Evolutionary conservation across 2,888 invertebrate genomes (phyloP).

Genomic region (Spodoptera picta): DNA sequence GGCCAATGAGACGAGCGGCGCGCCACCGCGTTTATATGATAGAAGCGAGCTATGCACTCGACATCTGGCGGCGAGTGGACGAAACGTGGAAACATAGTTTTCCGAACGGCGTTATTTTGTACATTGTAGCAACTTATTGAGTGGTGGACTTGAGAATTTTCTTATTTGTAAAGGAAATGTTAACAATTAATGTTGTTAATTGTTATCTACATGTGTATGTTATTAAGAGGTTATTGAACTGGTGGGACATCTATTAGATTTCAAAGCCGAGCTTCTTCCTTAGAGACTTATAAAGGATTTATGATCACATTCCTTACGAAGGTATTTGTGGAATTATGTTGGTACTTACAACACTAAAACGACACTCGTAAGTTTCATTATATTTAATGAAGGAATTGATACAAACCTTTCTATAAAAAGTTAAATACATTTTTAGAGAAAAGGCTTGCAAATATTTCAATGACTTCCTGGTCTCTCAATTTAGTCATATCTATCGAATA

Average conservation of each 20-base stretch:
- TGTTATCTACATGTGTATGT: neutral
- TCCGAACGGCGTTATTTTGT: conserved; percentile 29
- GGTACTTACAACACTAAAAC: no score
- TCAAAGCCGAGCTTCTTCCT: neutral
- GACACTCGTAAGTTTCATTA: no score
- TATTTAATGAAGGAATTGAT: no score
- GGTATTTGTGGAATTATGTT: no score
- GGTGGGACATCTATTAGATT: conserved; percentile 8
- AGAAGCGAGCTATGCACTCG: conserved; percentile 68
- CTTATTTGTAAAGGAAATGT: neutral
- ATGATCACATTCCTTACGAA: conserved; percentile 1
- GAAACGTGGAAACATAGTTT: conserved; percentile 65
- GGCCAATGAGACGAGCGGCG: conserved; percentile 79
- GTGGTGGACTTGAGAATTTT: conserved; percentile 11
- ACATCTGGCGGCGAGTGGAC: conserved; percentile 81
- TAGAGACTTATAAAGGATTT: conserved; percentile 12
- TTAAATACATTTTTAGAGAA: no score
- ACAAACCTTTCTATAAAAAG: no score
- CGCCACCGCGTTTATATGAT: conserved; percentile 78
- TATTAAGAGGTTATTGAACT: conserved; percentile 35
- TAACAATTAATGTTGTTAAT: neutral
- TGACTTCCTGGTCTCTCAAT: no score
- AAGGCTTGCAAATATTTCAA: no score
- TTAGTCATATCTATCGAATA: no score
- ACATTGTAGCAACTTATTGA: neutral